Evolutionary conservation across 30 jellyfish, hydroid and myxozoan genomes (phyloP).

Genomic region (Pelagia noctiluca): DNA sequence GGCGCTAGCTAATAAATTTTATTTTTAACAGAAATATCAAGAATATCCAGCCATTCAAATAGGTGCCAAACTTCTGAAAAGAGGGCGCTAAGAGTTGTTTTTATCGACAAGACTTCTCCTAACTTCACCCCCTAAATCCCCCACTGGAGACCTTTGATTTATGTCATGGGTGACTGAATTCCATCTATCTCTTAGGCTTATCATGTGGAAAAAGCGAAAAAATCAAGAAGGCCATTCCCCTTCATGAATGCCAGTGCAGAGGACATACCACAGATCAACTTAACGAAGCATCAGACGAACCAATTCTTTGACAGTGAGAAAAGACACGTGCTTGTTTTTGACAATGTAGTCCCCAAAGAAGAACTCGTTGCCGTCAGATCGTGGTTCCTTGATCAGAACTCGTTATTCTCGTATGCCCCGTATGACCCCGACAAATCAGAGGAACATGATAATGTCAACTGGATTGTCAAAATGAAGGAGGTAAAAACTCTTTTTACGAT

Average conservation of each 20-base stretch:
- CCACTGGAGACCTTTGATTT: too few relatives aligned
- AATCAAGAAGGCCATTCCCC: conserved; percentile 38
- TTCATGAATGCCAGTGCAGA: conserved; percentile 30
- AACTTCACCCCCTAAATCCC: too few relatives aligned
- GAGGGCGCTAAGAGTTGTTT: too few relatives aligned
- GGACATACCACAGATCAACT: conserved; percentile 46
- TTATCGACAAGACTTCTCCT: too few relatives aligned
- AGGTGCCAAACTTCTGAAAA: too few relatives aligned
- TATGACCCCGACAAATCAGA: conserved; percentile 64
- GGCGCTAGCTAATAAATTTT: too few relatives aligned
- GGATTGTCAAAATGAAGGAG: conserved; percentile 62
- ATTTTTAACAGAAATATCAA: too few relatives aligned
- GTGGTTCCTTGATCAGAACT: conserved; percentile 39
- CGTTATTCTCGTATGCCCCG: conserved; percentile 44
- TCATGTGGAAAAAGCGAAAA: neutral
- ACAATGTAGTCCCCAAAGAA: conserved; percentile 71
- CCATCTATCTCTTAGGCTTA: conserved; percentile 3
- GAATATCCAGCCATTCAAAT: too few relatives aligned
- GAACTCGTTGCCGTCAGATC: conserved; percentile 54
- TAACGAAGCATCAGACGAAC: conserved; percentile 53
- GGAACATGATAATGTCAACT: conserved; percentile 73
- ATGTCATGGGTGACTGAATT: neutral
- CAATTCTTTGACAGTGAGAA: conserved; percentile 57
- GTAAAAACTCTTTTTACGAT: too few relatives aligned
- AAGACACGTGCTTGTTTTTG: conserved; percentile 70